Base-by-base conservation (phyloP, 1,140 invertebrate species). In the Drosophila bipectinata region DNA sequence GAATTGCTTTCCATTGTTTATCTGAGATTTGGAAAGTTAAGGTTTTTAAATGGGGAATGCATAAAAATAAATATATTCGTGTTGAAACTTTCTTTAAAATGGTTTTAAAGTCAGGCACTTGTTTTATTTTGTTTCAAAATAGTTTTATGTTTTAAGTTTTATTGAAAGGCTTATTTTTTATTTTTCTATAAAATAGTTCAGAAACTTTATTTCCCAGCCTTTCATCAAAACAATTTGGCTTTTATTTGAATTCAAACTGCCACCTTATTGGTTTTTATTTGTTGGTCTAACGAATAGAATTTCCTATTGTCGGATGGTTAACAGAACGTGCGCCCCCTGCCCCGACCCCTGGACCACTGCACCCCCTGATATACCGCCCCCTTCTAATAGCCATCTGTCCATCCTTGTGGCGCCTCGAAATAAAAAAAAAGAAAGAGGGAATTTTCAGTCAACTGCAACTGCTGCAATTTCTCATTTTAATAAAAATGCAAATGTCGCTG, bases 381-480 rank as follows among this genome's bases (percentile, higher is more conserved):
- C 41, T 48, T 7, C 18, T 1, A n/a, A 15, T 28, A 8, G n/a
- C 2, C 26, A 3, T 48, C 44, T 64, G 51, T 58, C 58, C 68
- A 76, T 72, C 72, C 66, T 34, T 66, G 39, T 66, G 59, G 74
- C 79, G 72, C 45, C 75, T 59, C 39, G 44, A 30, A 32, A 15
- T 15, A 32, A 37, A 37, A 44, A 18, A 44, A 41, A 44, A 41
- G 41, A 47, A 39, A 32, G 49, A 54, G 30, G 59, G 61, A 41
- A 49, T 69, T 80, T 80, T 69, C 81, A 66, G 61, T 67, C 73
- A 77, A 63, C 73, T 62, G 55, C 73, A 74, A 69, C 77, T 81
- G 81, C 73, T 81, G 81, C 77, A 85, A 81, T 84, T 84, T 84
- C 61, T 84, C 68, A 81, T 84, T 85, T 85, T 85, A 85, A 87